A percentile compares a stretch with the other conserved stretches of the same genome.
These are phyloP conservation scores for Luffia ferchaultella DNA, from an alignment of 2,888 invertebrate genomes.

Conservation along the genomic window DNA sequence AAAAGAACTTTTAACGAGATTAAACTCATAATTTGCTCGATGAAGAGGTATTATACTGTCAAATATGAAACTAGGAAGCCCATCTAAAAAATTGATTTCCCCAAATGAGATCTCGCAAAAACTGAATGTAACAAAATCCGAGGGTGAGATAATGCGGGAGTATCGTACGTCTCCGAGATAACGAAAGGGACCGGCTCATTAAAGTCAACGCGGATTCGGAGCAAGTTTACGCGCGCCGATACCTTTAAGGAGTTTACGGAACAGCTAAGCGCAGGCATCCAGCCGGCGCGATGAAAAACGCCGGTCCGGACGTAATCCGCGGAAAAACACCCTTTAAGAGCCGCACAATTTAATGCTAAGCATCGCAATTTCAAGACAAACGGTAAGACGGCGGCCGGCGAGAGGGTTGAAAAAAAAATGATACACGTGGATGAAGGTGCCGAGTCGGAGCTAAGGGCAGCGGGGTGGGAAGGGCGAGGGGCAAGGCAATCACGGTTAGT, in stretches of 20 bases:
- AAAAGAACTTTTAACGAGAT: conserved; percentile 47
- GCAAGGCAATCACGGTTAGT: conserved; percentile 47
- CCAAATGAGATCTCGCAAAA: conserved; percentile 33
- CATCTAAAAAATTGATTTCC: conserved; percentile 33
- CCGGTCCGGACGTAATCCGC: conserved; percentile 41
- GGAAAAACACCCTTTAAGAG: conserved; percentile 46
- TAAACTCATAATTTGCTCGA: conserved; percentile 56
- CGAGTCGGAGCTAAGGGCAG: conserved; percentile 10
- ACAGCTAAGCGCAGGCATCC: conserved; percentile 34
- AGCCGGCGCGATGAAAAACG: conserved; percentile 38
- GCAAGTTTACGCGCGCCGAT: conserved; percentile 51
- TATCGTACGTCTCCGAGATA: conserved; percentile 54
- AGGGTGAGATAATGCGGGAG: conserved; percentile 36
- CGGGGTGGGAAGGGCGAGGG: conserved; percentile 16
- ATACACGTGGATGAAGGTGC: conserved; percentile 44
- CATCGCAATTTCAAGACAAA: conserved; percentile 53
- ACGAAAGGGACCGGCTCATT: conserved; percentile 54
- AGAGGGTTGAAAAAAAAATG: conserved; percentile 52
- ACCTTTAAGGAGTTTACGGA: conserved; percentile 61
- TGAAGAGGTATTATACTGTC: conserved; percentile 45
- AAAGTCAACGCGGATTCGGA: conserved; percentile 49
- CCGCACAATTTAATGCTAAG: conserved; percentile 61
- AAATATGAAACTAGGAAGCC: conserved; percentile 38
- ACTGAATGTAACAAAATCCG: conserved; percentile 28
- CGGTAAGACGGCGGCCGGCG: conserved; percentile 33